Evolutionary conservation across 2,797 vertebrate species (phyloP), one percentile per base, ranked within the genome.

Genomic region (Gallinago solitaria): DNA sequence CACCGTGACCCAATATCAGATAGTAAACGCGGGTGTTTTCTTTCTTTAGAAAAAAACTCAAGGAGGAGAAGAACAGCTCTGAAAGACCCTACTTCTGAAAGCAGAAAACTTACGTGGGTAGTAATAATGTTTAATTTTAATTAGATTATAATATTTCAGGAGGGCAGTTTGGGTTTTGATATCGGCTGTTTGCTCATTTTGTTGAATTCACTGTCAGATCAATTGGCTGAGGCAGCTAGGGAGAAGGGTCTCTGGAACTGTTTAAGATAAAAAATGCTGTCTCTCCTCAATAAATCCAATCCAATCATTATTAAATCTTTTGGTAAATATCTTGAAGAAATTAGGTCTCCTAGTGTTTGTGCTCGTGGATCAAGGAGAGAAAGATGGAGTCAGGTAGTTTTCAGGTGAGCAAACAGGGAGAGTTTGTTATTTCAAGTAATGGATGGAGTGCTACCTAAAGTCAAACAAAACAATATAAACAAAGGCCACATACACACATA

Each of bases 241-340:
- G 76, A 95, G 75, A 90, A 77, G 67, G 83, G 68, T 80, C 82
- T 67, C 48, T 0, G 3, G 83, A 37, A 16, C 56, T 14, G 35
- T 25, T 74, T 67, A 83, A 87, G 84, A 48, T 83, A 83, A 83
- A 78, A 83, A 80, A 48, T 16, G 53, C 33, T 33, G 23, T 82
- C 56, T 83, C 71, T 93, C 90, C 77, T 93, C 96, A 90, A 89
- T 87, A 95, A 97, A 94, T 88, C 96, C 59, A 86, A 11, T 37
- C 79, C 95, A 90, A 93, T 95, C 60, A 65, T 71, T 95, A 89
- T 88, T 95, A 93, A 97, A 95, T 77, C 64, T 91, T 95, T 95
- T 65, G 79, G 74, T 83, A 94, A 96, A 93, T 92, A 93, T 53
- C 90, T 94, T 53, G 65, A 83, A 90, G 85, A 92, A 96, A 94